Evolutionary conservation across 2,113 vertebrate genomes (phyloP).

Genomic region (Burhinus bistriatus): DNA sequence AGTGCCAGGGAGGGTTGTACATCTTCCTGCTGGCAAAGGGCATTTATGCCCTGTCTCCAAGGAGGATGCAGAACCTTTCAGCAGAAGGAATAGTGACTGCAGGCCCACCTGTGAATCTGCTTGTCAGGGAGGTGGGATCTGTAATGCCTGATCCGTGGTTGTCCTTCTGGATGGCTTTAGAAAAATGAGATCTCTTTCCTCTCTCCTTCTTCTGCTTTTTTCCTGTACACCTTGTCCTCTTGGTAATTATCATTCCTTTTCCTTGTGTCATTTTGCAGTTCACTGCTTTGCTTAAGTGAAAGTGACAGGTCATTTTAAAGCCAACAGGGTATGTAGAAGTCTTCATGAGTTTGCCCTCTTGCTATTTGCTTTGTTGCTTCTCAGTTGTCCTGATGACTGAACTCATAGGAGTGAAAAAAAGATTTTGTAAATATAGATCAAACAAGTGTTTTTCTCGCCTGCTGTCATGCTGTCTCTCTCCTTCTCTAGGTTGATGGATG

Average conservation of each 20-base stretch:
- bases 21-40: neutral
- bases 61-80: neutral
- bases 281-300: neutral
- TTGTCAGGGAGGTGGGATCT: neutral
- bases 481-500: conserved; percentile 84
- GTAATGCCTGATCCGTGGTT: neutral
- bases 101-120: neutral
- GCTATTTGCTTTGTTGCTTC: neutral
- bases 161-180: neutral
- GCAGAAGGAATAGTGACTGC: neutral
- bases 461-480: neutral
- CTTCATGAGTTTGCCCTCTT: neutral
- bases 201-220: neutral
- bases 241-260: neutral
- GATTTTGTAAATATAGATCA: neutral
- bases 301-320: neutral
- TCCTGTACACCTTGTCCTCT: neutral
- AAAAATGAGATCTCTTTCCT: neutral
- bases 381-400: neutral
- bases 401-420: neutral
- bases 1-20: neutral
- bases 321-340: neutral
- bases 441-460: neutral
- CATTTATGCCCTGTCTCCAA: neutral
- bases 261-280: neutral